Conservation (phyloP, 2,113 vertebrate genomes). For the Labeo catla region DNA sequence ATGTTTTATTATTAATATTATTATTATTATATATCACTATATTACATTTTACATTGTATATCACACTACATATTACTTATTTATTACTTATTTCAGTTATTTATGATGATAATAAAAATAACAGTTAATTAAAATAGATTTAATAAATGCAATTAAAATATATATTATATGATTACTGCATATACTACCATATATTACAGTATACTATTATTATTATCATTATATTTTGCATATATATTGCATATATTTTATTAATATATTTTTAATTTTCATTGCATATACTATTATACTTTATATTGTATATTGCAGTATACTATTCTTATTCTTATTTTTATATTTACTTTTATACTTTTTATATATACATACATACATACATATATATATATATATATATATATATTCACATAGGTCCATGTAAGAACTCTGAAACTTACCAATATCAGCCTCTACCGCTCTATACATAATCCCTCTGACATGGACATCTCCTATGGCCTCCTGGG, state of each 20-base stretch:
- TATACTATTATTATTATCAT: neutral
- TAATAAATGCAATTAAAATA: too few species aligned
- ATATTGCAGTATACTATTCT: neutral
- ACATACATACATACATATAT: neutral
- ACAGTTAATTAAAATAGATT: too few species aligned
- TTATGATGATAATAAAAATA: too few species aligned
- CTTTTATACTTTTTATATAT: neutral
- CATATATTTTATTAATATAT: too few species aligned
- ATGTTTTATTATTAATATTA: neutral
- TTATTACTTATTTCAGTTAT: too few species aligned
- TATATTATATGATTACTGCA: too few species aligned
- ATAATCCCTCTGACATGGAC: conserved; percentile 96
- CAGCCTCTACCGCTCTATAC: conserved; percentile 94
- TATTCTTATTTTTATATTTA: neutral
- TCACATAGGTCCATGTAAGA: neutral
- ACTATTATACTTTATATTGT: neutral
- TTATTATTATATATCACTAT: too few species aligned
- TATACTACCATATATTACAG: neutral
- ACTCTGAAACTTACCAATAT: conserved; percentile 83
- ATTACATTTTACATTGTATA: too few species aligned
- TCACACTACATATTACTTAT: too few species aligned
- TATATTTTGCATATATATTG: too few species aligned
- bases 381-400: neutral
- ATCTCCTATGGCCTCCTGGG: conserved; percentile 92
- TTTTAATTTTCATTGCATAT: neutral